Evolutionary conservation across 2,888 invertebrate species (phyloP), one percentile per base, ranked within the genome.

Genomic region (Punctoribates punctum): DNA sequence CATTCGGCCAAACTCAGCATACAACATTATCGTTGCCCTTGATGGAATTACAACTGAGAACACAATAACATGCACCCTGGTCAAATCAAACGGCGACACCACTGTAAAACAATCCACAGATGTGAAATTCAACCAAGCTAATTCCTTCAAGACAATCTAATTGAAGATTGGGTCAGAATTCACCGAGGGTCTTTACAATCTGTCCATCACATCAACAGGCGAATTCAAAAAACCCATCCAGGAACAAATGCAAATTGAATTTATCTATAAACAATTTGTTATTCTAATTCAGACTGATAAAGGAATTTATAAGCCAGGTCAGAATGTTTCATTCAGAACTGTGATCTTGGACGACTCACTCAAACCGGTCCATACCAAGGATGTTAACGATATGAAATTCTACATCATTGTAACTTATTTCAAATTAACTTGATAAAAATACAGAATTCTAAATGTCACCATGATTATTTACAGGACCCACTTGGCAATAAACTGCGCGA

Each of bases 281-380:
- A 29, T 65, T 1, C 4, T 65, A 11, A 13, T 65, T 29, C 62
- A 65, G 29, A 17, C 62, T 29, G 62, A 65, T 65, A 65, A 65
- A 29, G 62, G 29, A 13, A 65, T 65, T 3, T 65, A 65, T 34
- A 65, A 65, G n/a, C 62, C 62, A 8, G 62, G 62, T 65, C 62
- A 65, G 29, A n/a, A 65, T 65, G 62, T 65, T 4, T 17, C 3
- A 29, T 65, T 65, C 4, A 3, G 62, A 29, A 8, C 29, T 5
- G 11, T 65, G 1, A 15, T 29, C 3, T 17, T 65, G 4, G 62
- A 65, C 29, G 29, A 65, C 15, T 1, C 6, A 17, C 25, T 65
- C 9, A 65, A 65, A 29, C 29, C 27, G 3, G 29, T 29, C 9
- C 3, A 65, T 29, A 9, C 2, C 1, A n/a, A 65, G 4, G 27